Conservation (phyloP, 2,797 vertebrate species). For the Dallia pectoralis region DNA sequence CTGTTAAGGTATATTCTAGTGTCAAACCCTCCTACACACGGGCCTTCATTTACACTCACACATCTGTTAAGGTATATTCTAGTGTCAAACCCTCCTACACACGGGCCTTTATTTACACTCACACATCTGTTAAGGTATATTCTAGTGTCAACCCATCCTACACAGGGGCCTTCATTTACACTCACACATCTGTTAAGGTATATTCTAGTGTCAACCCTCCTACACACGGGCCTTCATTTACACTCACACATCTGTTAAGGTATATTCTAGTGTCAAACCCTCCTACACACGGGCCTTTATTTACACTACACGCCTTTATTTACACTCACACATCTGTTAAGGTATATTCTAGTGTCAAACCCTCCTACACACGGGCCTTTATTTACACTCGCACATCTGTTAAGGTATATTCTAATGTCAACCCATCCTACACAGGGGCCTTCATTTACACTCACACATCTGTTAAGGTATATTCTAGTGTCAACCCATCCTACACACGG, state of each 20-base stretch:
- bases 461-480: conserved; percentile 76
- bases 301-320: too few species aligned
- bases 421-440: too few species aligned
- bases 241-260: conserved; percentile 70
- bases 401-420: conserved; percentile 72
- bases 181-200: conserved; percentile 74
- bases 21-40: too few species aligned
- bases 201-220: background rate
- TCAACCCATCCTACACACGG: too few species aligned
- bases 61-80: conserved; percentile 75
- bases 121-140: conserved; percentile 75
- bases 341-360: conserved; percentile 59
- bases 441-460: background rate
- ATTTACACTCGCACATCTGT: conserved; percentile 36
- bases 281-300: too few species aligned
- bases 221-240: background rate
- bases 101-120: background rate
- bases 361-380: background rate
- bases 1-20: conserved; percentile 76
- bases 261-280: conserved; percentile 40
- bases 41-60: background rate
- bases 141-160: background rate
- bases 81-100: background rate
- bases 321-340: conserved; percentile 63
- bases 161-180: background rate